phyloP scores from a whole-genome alignment of 64 coral and sea anemone species.

The Dendronephthya gigantea region DNA sequence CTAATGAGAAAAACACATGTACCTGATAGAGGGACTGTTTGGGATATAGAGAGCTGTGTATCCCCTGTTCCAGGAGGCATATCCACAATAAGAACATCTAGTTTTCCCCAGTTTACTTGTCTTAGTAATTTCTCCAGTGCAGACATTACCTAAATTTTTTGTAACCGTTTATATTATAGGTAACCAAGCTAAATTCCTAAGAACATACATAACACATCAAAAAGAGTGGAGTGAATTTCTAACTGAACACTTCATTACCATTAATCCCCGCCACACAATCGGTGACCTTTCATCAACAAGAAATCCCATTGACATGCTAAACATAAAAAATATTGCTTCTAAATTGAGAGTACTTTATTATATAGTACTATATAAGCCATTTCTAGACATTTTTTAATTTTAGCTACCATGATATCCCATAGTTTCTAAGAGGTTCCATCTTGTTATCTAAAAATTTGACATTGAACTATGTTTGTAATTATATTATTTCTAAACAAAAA shows the following conservation, averaged over 20 bases:
- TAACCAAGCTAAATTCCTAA: background rate
- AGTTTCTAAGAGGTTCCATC: constrained; percentile 84
- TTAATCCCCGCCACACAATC: constrained; percentile 89
- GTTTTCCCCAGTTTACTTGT: constrained; percentile 78
- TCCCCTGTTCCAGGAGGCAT: constrained; percentile 98
- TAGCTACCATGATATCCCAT: constrained; percentile 75
- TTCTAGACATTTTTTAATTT: background rate
- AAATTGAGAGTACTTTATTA: too few relatives aligned
- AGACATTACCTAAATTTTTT: constrained; percentile 99
- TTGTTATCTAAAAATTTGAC: constrained; percentile 46
- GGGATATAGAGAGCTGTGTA: constrained; percentile 87
- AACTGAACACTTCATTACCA: constrained; percentile 45
- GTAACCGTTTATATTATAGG: too few relatives aligned
- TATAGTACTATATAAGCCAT: background rate
- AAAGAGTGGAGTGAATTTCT: background rate
- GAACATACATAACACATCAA: background rate
- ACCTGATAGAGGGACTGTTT: constrained; percentile 90
- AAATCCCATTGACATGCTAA: constrained; percentile 98
- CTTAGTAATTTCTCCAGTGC: constrained; percentile 79
- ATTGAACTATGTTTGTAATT: background rate
- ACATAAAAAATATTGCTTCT: background rate
- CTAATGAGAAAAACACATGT: too few relatives aligned
- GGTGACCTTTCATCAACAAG: constrained; percentile 70
- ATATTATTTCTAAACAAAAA: background rate
- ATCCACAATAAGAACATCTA: constrained; percentile 85